Evolutionary conservation across 2,797 vertebrate genomes (phyloP).

Genomic region (Lophius americanus): DNA sequence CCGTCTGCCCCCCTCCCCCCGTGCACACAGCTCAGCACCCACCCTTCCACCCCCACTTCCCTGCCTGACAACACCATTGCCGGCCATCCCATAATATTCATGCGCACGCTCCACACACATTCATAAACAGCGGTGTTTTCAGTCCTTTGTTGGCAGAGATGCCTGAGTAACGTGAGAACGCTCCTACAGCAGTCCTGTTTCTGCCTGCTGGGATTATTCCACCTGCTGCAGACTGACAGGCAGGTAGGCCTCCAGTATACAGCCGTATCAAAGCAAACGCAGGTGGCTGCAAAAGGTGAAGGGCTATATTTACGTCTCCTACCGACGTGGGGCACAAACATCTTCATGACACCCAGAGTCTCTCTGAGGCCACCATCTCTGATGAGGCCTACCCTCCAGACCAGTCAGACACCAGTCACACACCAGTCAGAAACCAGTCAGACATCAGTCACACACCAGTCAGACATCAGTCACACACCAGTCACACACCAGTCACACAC

Average conservation of each 20-base stretch:
- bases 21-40: constrained; percentile 64
- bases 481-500: too few species aligned
- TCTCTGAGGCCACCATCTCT: constrained; percentile 54
- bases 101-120: constrained; percentile 60
- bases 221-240: constrained; percentile 37
- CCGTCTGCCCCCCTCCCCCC: constrained; percentile 72
- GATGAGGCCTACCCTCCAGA: constrained; percentile 70
- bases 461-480: too few species aligned
- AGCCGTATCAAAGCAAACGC: constrained; percentile 16
- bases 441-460: too few species aligned
- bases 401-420: background rate
- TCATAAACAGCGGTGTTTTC: constrained; percentile 63
- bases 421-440: too few species aligned
- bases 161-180: constrained; percentile 57
- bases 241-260: constrained; percentile 50
- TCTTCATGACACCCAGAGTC: constrained; percentile 46
- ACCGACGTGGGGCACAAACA: constrained; percentile 52
- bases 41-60: constrained; percentile 70
- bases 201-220: constrained; percentile 53
- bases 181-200: constrained; percentile 56
- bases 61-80: constrained; percentile 80
- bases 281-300: constrained; percentile 36
- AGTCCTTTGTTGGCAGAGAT: constrained; percentile 73
- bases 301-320: constrained; percentile 65
- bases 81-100: constrained; percentile 82